Conservation (phyloP, 2,888 invertebrate genomes). For the Harpalus rubripes region DNA sequence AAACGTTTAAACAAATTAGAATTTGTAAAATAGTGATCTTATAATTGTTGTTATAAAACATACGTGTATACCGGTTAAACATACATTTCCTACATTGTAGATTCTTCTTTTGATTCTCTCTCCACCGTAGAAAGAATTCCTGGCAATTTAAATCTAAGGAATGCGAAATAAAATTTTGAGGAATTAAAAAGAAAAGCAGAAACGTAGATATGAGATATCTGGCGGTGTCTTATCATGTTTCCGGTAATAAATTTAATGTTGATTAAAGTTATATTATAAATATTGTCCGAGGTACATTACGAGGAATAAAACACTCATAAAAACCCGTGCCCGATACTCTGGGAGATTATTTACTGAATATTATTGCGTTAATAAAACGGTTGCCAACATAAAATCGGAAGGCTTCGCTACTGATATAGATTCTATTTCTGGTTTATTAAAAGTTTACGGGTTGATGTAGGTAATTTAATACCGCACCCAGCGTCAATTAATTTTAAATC, state of each 20-base stretch:
- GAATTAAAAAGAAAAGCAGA: constrained; percentile 39
- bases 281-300: constrained; percentile 47
- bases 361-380: constrained; percentile 60
- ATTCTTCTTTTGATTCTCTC: neutral
- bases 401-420: constrained; percentile 13
- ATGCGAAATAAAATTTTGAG: constrained; percentile 33
- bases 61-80: neutral
- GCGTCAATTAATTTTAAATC: neutral
- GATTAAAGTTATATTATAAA: constrained; percentile 54
- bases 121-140: neutral
- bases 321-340: constrained; percentile 11
- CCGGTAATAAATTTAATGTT: constrained; percentile 53
- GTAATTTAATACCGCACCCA: neutral
- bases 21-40: neutral
- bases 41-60: neutral
- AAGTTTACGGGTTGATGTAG: neutral
- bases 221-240: constrained; percentile 53
- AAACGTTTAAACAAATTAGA: neutral
- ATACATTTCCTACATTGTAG: neutral
- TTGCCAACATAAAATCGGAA: constrained; percentile 51
- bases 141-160: neutral
- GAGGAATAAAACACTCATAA: constrained; percentile 24
- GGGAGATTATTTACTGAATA: constrained; percentile 55
- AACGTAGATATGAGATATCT: constrained; percentile 33
- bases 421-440: constrained; percentile 4